Evolutionary conservation across 1,140 invertebrate species (phyloP).

Genomic region (Oncopeltus fasciatus): DNA sequence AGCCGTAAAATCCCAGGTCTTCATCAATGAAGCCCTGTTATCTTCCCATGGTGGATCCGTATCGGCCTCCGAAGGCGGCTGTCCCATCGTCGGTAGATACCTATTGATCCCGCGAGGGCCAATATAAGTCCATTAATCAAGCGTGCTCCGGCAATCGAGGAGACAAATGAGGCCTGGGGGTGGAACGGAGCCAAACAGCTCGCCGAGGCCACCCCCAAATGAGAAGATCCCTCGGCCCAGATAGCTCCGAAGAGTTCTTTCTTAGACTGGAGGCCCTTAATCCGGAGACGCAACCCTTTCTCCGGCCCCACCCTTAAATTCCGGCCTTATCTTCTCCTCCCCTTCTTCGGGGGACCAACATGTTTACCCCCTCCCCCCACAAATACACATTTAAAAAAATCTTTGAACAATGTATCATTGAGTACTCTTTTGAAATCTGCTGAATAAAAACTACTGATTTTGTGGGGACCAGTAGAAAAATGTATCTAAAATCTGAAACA

Average conservation of each 20-base stretch:
- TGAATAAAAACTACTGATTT: too few relatives aligned
- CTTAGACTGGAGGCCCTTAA: neutral
- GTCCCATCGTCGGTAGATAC: neutral
- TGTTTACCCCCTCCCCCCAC: too few relatives aligned
- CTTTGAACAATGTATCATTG: too few relatives aligned
- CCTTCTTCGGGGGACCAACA: too few relatives aligned
- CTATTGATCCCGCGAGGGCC: neutral
- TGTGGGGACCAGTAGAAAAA: too few relatives aligned
- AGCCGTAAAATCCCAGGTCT: too few relatives aligned
- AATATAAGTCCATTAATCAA: neutral
- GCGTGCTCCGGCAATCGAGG: neutral
- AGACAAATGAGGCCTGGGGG: neutral
- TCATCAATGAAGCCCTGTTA: too few relatives aligned
- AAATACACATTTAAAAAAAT: too few relatives aligned
- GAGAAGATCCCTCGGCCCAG: neutral
- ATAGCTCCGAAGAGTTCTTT: neutral
- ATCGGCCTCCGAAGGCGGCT: too few relatives aligned
- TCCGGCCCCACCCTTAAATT: neutral
- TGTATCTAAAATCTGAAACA: too few relatives aligned
- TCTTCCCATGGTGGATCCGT: too few relatives aligned
- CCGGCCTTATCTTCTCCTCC: neutral
- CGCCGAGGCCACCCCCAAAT: neutral
- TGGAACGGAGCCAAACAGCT: neutral
- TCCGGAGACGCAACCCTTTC: neutral
- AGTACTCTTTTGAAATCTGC: too few relatives aligned